phyloP scores from a whole-genome alignment of 1,140 invertebrate species.

The Doryteuthis pealeii region DNA sequence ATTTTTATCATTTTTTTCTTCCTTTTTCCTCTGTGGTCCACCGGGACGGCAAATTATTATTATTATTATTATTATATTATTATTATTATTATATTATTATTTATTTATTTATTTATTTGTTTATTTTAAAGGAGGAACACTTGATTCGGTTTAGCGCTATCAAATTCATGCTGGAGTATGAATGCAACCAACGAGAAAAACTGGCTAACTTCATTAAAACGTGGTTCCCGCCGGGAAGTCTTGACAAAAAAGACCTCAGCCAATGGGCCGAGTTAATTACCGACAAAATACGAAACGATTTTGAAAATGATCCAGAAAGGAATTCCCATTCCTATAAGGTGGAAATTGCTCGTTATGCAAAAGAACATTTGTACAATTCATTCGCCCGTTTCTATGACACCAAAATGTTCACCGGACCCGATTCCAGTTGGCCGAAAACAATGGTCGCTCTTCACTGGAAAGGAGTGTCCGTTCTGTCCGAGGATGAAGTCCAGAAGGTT shows the following conservation, averaged over 20 bases:
- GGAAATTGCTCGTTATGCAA: slow-evolving; percentile 37
- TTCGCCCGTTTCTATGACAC: slow-evolving; percentile 44
- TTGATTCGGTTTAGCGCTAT: slow-evolving; percentile 34
- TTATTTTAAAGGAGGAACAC: slow-evolving; percentile 37
- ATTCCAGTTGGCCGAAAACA: slow-evolving; percentile 23
- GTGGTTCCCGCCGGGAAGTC: slow-evolving; percentile 30
- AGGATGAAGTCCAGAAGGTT: slow-evolving; percentile 34
- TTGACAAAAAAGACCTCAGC: slow-evolving; percentile 12
- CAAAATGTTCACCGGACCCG: slow-evolving; percentile 25
- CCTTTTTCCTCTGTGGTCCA: too few species aligned
- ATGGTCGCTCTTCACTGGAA: slow-evolving; percentile 42
- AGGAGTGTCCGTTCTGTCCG: slow-evolving; percentile 43
- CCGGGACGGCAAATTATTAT: too few species aligned
- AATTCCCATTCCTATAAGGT: slow-evolving; percentile 25
- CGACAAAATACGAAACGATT: slow-evolving; percentile 30
- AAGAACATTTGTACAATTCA: slow-evolving; percentile 36
- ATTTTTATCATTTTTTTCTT: too few species aligned
- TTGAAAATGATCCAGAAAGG: slow-evolving; percentile 22
- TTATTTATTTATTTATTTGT: neutral
- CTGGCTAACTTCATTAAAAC: slow-evolving; percentile 27
- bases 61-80: neutral
- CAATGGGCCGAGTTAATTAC: slow-evolving; percentile 30
- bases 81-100: too few species aligned
- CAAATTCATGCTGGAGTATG: slow-evolving; percentile 38
- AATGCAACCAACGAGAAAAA: slow-evolving; percentile 21